Conservation (phyloP, 2,113 vertebrate species). For the Macrotus californicus region DNA sequence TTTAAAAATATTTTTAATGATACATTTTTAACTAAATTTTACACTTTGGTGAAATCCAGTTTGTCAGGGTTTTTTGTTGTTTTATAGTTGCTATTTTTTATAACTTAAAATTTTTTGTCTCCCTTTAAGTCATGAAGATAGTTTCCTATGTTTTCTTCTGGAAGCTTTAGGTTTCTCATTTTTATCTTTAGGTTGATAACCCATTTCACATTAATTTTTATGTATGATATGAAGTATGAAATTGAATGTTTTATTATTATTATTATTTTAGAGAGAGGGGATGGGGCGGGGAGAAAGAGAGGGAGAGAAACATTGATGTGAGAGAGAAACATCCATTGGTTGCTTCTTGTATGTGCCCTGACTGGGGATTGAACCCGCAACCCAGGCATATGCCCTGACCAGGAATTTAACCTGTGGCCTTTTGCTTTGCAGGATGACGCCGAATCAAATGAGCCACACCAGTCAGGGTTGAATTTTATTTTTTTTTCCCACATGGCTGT, state of each 20-base stretch:
- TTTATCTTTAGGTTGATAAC: neutral
- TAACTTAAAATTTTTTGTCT: neutral
- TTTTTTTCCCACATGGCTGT: neutral
- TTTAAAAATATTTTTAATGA: neutral
- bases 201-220: neutral
- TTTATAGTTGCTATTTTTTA: neutral
- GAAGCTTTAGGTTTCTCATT: neutral
- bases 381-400: too few relatives aligned
- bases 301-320: too few relatives aligned
- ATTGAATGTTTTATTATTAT: neutral
- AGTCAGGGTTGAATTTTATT: too few relatives aligned
- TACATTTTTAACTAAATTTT: neutral
- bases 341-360: too few relatives aligned
- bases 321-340: too few relatives aligned
- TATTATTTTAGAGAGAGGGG: too few relatives aligned
- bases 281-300: too few relatives aligned
- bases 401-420: too few relatives aligned
- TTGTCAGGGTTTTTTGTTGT: neutral
- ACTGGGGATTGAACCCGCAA: too few relatives aligned
- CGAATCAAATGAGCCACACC: too few relatives aligned
- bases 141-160: neutral
- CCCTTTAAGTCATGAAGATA: neutral
- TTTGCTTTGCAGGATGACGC: too few relatives aligned
- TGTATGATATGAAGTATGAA: neutral
- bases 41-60: neutral